phyloP scores from a whole-genome alignment of 2,888 invertebrate genomes.

The Acleris emargana region DNA sequence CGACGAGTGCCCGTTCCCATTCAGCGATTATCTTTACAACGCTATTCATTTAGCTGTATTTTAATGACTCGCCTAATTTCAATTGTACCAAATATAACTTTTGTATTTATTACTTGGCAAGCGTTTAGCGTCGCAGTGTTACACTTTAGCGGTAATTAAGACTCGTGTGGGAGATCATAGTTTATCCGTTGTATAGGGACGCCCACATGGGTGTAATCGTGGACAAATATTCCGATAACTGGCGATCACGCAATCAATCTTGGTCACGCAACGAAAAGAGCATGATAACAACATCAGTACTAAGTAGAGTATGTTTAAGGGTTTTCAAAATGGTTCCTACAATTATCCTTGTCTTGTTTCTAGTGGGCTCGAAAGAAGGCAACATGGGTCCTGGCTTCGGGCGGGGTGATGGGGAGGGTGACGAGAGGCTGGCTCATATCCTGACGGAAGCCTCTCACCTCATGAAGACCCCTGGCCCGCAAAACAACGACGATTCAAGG shows the following conservation, averaged over 20 bases:
- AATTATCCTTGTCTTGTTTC: constrained; percentile 44
- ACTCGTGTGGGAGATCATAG: constrained; percentile 57
- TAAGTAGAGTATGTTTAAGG: too few relatives aligned
- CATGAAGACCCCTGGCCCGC: constrained; percentile 87
- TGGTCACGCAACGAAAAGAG: constrained; percentile 17
- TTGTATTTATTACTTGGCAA: constrained; percentile 80
- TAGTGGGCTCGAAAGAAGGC: constrained; percentile 91
- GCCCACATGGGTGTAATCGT: constrained; percentile 37
- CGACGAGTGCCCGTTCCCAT: constrained; percentile 76
- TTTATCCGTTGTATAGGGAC: constrained; percentile 51
- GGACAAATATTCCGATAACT: constrained; percentile 34
- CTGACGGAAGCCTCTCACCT: constrained; percentile 96
- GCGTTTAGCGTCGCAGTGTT: constrained; percentile 54
- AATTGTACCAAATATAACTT: constrained; percentile 81
- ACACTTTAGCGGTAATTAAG: constrained; percentile 78
- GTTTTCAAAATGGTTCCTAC: too few relatives aligned
- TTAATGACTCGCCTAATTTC: constrained; percentile 81
- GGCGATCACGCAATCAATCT: constrained; percentile 27
- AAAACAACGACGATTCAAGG: constrained; percentile 84
- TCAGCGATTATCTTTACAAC: constrained; percentile 75
- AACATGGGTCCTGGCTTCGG: constrained; percentile 89
- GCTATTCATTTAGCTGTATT: constrained; percentile 66
- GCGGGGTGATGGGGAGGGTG: constrained; percentile 89
- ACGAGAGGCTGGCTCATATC: constrained; percentile 96
- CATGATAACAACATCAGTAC: neutral